Evolutionary conservation across 53 echinoderm and acorn worm species (phyloP).

Genomic region (Hippasteria phrygiana): DNA sequence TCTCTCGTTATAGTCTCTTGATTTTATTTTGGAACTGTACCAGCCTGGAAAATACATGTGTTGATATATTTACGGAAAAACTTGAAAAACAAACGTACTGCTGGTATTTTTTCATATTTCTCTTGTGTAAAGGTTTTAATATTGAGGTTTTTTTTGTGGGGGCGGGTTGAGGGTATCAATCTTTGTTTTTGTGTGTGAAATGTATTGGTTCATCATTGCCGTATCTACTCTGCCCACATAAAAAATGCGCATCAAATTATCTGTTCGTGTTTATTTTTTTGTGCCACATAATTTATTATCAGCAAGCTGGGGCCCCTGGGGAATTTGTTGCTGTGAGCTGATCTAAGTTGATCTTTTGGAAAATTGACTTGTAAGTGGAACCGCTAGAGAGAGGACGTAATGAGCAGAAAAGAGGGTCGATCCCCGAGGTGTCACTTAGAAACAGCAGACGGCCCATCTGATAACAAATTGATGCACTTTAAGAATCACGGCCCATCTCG

Average conservation of each 20-base stretch:
- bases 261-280: not conserved
- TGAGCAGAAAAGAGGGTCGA: not conserved
- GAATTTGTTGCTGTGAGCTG: not conserved
- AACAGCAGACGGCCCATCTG: constrained; percentile 34
- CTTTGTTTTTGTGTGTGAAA: no score
- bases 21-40: no score
- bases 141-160: no score
- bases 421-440: constrained; percentile 42
- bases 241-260: not conserved
- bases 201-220: no score
- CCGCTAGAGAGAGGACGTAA: not conserved
- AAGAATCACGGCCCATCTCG: constrained; percentile 2
- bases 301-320: not conserved
- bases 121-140: no score
- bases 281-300: constrained; percentile 11
- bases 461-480: constrained; percentile 39
- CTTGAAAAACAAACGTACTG: no score
- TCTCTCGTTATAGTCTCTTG: no score
- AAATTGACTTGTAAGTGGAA: constrained; percentile 51
- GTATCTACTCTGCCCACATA: no score
- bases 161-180: no score
- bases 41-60: no score
- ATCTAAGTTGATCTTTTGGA: constrained; percentile 49
- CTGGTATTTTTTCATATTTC: no score
- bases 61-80: no score